Base-by-base conservation (phyloP, 1,140 invertebrate species). In the Lordiphosa collinella region DNA sequence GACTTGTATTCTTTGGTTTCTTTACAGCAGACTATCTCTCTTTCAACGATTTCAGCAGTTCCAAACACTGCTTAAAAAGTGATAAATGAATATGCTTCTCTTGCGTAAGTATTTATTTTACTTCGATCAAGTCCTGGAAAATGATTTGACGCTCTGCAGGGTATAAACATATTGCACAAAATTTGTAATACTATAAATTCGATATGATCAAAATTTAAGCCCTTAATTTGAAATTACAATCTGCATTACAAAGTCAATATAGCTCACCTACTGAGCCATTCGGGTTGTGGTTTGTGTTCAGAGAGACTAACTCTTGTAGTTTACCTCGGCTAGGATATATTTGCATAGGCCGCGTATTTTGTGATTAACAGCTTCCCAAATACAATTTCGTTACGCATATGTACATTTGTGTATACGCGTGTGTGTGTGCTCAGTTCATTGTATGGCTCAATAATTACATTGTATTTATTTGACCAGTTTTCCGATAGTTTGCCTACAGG, bases 401-500 rank as follows among this genome's bases (percentile, higher is more conserved):
- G 51, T 52, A 46, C 55, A 48, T 50, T 10, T 16, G 13, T 49
- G 34, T 29, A 51, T 46, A 37, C 38, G 34, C 31, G 25, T 34
- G 32, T 29, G 51, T 47, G 43, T 52, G 25, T 34, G 16, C n/a
- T 48, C 40, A 59, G 51, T 71, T 70, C 55, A 67, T 67, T 72
- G 62, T 82, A 68, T 68, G 64, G 71, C 76, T 61, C 71, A 84
- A 76, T 76, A 82, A 82, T 82, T 76, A 76, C 78, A 74, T 76
- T 80, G 66, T 72, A 82, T 82, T 80, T 80, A 80, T 82, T 68
- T 76, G 61, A 64, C 58, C 57, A 60, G 76, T 68, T 66, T 63
- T 71, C 61, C 76, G 55, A 60, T 76, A 57, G 58, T 46, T 48
- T 48, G 46, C 46, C 46, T 67, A 72, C 44, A 53, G 52, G 52